Base-by-base conservation (phyloP, 2,797 vertebrate genomes). In the Oryzias dopingdopingensis region DNA sequence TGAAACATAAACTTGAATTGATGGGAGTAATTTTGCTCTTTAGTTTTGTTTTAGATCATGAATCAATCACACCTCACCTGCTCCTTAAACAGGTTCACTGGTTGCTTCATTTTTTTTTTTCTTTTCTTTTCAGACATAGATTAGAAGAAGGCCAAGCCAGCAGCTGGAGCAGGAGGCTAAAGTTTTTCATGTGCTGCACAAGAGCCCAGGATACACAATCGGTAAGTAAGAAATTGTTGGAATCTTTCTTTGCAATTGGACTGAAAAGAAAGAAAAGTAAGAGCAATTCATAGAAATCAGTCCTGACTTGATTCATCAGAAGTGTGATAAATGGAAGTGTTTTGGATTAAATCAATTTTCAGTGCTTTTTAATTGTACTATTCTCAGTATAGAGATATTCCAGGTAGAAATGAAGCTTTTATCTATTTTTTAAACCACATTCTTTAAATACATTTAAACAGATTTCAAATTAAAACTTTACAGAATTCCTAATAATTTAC, bases 171-270 rank as follows among this genome's bases (percentile, higher is more conserved):
- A 93, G 96, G 57, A 91, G 97, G 53, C 93, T 99, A 22, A 96
- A 98, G 52, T 96, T 99, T 74, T 98, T 98, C 67, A 96, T 99
- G 67, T 99, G 97, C 87, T 99, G 97, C 89, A 97, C 96, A 0
- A 88, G 97, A 82, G 96, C 97, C 4, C 96, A 99, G 82, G 97
- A 99, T 81, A 97, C 97, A 0, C 97, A 99, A 88, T 98, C 96
- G 53, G 97, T 99, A 84, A 92, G 97, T 92, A 46, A 51, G 51
- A 59, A 37, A 12, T 37, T 37, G 32, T 37, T 37, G 32, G 10
- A 13, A 47, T 79, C 68, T 29, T 44, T 66, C 0, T 53, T 51
- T 48, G 20, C 2, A 12, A 44, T 59, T 7, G 46, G 54, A 64
- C 48, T n/a, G 7, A 49, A 58, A 48, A 62, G 4, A 22, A 77